Base-by-base conservation (phyloP, 2,888 invertebrate species). In the Ennomos quercinarius region DNA sequence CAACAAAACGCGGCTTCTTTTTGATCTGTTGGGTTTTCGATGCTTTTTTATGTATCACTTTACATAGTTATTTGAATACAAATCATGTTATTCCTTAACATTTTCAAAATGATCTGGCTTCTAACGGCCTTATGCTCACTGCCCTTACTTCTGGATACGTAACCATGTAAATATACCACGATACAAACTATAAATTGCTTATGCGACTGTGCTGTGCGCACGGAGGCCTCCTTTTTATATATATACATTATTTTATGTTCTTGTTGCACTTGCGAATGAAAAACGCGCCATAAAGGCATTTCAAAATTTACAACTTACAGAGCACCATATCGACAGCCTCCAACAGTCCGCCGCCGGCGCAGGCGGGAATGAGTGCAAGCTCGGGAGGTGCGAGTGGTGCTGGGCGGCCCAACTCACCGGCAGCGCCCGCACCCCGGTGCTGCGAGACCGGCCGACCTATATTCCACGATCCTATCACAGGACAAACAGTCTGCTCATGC, bases 371-470 rank as follows among this genome's bases (percentile, higher is more conserved):
- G 92, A 87, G 94, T 87, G 93, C 93, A 82, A 91, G 93, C 75
- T 89, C 93, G 77, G 91, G 80, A 78, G 91, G 86, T 86, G 84
- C 82, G 53, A 75, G 94, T 91, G 85, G 93, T 85, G 73, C 93
- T 64, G 90, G 93, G 55, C 87, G 93, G 59, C 86, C 94, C 53
- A 85, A 93, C 81, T 88, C 93, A 66, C 88, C 93, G 45, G 85
- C 93, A 55, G 89, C 94, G 61, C 84, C 94, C 57, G 92, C 94
- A 70, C 91, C 94, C 64, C 91, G 97, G 76, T 98, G 98, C 93
- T 98, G 98, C 93, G 98, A 98, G 93, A 97, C 98, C 70, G 98
- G 98, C 70, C 95, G 98, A 78, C 96, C 98, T 67, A 95, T 98
- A 84, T 97, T 97, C 93, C 97, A 97, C 82, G 97, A 97, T 89